These are phyloP conservation scores for Potamarius usumacintae DNA, from an alignment of 2,113 vertebrate genomes.

Conservation along the genomic window DNA sequence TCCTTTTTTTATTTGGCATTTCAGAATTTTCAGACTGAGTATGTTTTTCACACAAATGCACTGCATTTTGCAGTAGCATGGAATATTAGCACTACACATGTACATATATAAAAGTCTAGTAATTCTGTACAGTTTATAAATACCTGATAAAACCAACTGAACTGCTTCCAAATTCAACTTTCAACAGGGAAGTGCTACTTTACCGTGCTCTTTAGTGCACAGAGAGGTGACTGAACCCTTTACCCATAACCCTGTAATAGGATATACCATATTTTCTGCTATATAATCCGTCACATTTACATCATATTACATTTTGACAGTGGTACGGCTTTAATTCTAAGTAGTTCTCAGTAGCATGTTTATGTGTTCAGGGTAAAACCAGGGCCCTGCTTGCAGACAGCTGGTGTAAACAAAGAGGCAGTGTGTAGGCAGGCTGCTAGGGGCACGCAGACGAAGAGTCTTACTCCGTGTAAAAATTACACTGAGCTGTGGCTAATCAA, in stretches of 20 bases:
- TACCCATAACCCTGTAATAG: background rate
- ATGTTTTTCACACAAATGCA: background rate
- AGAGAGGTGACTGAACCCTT: background rate
- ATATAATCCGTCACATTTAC: slow-evolving; percentile 20
- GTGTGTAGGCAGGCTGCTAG: slow-evolving; percentile 62
- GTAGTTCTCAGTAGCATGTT: slow-evolving; percentile 39
- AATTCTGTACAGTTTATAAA: slow-evolving; percentile 3
- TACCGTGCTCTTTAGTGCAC: background rate
- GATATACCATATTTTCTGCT: background rate
- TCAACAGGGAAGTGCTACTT: background rate
- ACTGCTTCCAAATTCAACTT: background rate
- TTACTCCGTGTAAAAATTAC: slow-evolving; percentile 49
- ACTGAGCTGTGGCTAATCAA: slow-evolving; percentile 20
- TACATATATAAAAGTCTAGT: background rate
- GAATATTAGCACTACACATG: background rate
- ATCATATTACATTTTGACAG: slow-evolving; percentile 54
- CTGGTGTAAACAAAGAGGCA: slow-evolving; percentile 67
- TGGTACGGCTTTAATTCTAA: slow-evolving; percentile 19
- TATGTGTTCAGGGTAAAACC: slow-evolving; percentile 52
- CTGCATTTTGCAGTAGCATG: background rate
- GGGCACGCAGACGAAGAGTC: slow-evolving; percentile 51
- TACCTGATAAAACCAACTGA: slow-evolving; percentile 2
- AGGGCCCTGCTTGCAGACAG: slow-evolving; percentile 59
- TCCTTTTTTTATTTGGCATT: background rate
- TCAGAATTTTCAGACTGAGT: background rate